These are phyloP conservation scores for Montifringilla adamsi DNA, from an alignment of 2,113 vertebrate genomes.

Conservation along the genomic window DNA sequence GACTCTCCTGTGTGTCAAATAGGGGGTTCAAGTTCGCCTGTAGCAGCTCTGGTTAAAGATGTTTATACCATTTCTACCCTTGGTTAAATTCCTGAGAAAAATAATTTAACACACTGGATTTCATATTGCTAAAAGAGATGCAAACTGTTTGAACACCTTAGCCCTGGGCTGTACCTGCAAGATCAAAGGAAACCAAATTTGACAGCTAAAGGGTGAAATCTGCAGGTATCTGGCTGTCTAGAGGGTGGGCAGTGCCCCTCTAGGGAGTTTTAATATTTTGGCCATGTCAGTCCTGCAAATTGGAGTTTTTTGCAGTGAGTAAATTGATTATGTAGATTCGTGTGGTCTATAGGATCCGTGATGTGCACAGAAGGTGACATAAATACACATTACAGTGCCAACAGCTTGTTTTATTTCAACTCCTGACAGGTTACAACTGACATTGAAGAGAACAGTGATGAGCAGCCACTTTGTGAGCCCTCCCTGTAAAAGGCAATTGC, in stretches of 20 bases:
- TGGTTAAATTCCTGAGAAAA: background rate
- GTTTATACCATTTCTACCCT: background rate
- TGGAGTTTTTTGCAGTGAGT: background rate
- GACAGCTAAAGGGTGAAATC: background rate
- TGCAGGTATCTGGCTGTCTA: background rate
- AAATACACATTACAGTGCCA: background rate
- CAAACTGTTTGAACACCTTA: background rate
- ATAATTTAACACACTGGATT: background rate
- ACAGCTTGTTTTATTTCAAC: background rate
- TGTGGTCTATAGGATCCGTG: background rate
- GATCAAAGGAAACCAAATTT: background rate
- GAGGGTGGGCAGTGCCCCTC: background rate
- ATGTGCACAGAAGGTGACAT: background rate
- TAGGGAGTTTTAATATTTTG: background rate
- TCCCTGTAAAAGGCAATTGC: constrained; percentile 15
- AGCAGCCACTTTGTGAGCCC: constrained; percentile 53
- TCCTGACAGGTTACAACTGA: constrained; percentile 58
- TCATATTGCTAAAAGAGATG: background rate
- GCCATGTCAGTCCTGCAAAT: background rate
- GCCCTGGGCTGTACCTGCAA: background rate
- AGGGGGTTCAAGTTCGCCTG: background rate
- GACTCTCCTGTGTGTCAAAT: background rate
- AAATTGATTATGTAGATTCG: background rate
- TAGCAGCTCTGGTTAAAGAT: background rate
- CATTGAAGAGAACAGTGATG: constrained; percentile 49